Conservation (phyloP, 2,888 invertebrate genomes). For the Drepana falcataria region DNA sequence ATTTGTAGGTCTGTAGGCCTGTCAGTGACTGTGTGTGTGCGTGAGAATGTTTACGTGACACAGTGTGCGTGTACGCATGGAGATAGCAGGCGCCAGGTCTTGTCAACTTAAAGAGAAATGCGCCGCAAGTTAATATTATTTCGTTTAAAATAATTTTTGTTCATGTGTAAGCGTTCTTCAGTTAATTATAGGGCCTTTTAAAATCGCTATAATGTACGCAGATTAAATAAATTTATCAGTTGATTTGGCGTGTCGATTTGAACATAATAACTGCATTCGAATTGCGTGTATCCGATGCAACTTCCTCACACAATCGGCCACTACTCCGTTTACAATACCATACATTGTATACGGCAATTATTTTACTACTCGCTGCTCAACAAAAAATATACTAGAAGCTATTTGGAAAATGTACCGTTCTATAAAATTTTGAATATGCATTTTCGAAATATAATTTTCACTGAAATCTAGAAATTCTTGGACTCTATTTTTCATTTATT, state of each 20-base stretch:
- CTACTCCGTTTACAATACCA: constrained; percentile 21
- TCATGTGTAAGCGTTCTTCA: no score
- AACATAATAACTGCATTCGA: constrained; percentile 19
- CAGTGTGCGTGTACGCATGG: constrained; percentile 68
- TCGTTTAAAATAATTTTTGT: not conserved
- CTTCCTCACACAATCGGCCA: constrained; percentile 28
- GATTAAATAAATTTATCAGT: not conserved
- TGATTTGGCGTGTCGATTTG: not conserved
- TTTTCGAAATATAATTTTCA: no score
- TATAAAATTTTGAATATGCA: not conserved
- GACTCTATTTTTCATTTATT: no score
- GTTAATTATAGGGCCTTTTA: no score
- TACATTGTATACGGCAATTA: constrained; percentile 8
- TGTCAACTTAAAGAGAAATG: constrained; percentile 65
- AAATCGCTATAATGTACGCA: no score
- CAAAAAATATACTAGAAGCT: not conserved
- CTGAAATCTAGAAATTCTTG: no score
- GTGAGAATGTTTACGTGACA: constrained; percentile 32
- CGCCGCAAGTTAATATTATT: constrained; percentile 33
- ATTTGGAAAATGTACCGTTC: not conserved
- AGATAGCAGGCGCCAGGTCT: constrained; percentile 62
- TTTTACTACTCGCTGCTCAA: not conserved
- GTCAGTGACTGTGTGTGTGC: constrained; percentile 40
- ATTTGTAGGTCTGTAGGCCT: constrained; percentile 77
- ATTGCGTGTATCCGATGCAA: constrained; percentile 37